Evolutionary conservation across 2,797 vertebrate species (phyloP).

Genomic region (Silurus aristotelis): DNA sequence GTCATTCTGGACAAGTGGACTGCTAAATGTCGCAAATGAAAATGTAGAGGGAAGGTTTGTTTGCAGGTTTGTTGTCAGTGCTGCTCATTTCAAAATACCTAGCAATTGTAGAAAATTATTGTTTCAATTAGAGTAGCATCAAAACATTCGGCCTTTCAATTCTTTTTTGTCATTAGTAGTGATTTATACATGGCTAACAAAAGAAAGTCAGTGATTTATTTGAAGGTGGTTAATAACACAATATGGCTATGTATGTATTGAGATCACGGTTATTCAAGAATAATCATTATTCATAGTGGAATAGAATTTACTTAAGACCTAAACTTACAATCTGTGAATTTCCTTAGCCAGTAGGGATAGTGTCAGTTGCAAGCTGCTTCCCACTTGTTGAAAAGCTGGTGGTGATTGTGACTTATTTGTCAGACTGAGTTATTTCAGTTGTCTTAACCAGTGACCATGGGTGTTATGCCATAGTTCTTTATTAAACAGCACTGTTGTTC

Average conservation of each 20-base stretch:
- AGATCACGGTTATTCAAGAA: not conserved
- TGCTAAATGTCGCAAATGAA: not conserved
- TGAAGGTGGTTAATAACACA: not conserved
- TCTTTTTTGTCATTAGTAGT: not conserved
- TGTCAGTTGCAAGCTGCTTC: not conserved
- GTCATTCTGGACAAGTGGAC: no score
- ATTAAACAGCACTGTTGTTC: not conserved
- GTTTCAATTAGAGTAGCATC: not conserved
- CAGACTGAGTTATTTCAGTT: constrained; percentile 6
- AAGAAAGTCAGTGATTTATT: not conserved
- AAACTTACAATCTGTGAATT: not conserved
- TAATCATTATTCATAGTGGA: not conserved
- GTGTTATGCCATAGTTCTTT: not conserved
- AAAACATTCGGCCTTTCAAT: not conserved
- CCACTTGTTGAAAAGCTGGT: not conserved
- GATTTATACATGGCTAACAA: not conserved
- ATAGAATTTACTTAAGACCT: not conserved
- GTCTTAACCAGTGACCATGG: not conserved
- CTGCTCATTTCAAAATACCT: not conserved
- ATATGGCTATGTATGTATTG: not conserved
- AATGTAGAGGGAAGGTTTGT: not conserved
- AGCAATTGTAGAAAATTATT: not conserved
- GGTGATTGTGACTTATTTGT: not conserved
- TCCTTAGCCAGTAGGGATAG: not conserved
- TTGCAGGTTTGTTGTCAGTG: not conserved